Evolutionary conservation across 2,888 invertebrate species (phyloP), one percentile per base, ranked within the genome.

Genomic region (Coremacera marginata): DNA sequence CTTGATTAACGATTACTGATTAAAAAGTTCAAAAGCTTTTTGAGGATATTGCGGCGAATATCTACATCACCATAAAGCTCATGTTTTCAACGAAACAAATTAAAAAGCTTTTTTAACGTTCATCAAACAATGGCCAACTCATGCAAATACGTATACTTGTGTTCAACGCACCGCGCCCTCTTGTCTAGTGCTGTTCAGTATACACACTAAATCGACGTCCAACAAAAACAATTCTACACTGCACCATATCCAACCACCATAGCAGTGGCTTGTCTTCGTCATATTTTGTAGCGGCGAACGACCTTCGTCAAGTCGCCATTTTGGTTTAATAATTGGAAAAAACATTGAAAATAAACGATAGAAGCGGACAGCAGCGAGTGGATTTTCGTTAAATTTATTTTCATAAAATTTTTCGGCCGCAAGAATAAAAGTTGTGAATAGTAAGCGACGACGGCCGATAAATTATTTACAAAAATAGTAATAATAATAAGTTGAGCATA

Each of bases 321-420:
- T 76, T 72, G 76, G 76, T 76, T 76, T 71, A 72, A 76, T 76
- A 76, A 76, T 76, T 76, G 71, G 76, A 65, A 76, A 72, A 76
- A 70, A 27, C 49, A 70, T 27, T 7, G 70, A 73, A 62, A 63
- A 63, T 34, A 70, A 65, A 52, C 73, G 27, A 74, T 4, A 71
- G 11, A 60, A 60, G 57, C 60, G 37, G 25, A 60, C 70, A 52
- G 25, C 31, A 51, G 51, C 63, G 73, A 73, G 63, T 63, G 2
- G 44, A 25, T 60, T 37, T 73, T 73, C 73, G 73, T 73, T 74
- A 52, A 74, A 74, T 74, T 65, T 74, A 34, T 65, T 52, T 65
- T 51, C 62, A 63, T 51, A 51, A 74, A 65, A 27, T 34, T 51
- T 52, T 51, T 44, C 52, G 73, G 52, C 65, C 51, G 65, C 63